These are phyloP conservation scores for Pao palembangensis DNA, from an alignment of 2,113 vertebrate genomes.

Conservation along the genomic window DNA sequence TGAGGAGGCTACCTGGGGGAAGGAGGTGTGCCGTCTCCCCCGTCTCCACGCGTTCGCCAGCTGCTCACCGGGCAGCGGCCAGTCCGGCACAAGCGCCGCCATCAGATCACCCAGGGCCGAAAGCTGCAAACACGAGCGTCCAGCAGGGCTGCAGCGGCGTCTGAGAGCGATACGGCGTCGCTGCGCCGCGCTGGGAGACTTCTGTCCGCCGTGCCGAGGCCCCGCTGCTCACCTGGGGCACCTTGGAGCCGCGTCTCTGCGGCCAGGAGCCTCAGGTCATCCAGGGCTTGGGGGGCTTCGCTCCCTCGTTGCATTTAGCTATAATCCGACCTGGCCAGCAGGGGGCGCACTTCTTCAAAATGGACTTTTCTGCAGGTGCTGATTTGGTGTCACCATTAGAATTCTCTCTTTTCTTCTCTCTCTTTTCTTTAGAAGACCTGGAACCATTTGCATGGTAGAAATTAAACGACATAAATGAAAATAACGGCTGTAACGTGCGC, in stretches of 20 bases:
- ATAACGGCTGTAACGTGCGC: neutral
- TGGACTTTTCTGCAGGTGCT: too few species aligned
- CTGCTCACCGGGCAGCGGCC: conserved; percentile 56
- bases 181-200: neutral
- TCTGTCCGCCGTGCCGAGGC: conserved; percentile 17
- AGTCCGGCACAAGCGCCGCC: neutral
- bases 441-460: too few species aligned
- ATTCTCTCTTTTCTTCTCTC: neutral
- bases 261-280: too few species aligned
- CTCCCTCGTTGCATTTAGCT: too few species aligned
- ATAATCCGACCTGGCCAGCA: neutral
- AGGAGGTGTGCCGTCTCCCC: neutral
- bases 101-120: conserved; percentile 36
- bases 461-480: too few species aligned
- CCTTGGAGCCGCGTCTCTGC: conserved; percentile 4
- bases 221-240: conserved; percentile 9
- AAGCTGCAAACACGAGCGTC: conserved; percentile 47
- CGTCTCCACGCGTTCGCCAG: neutral
- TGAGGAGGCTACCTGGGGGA: conserved; percentile 40
- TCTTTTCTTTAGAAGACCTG: neutral
- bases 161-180: conserved; percentile 18
- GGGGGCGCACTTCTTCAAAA: neutral
- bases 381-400: too few species aligned
- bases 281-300: too few species aligned
- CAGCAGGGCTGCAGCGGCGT: conserved; percentile 21